Percentiles rank a stretch among this genome's conserved stretches.
Evolutionary conservation across 2,797 vertebrate genomes (phyloP).

Genomic region (Notolepis coatsorum): DNA sequence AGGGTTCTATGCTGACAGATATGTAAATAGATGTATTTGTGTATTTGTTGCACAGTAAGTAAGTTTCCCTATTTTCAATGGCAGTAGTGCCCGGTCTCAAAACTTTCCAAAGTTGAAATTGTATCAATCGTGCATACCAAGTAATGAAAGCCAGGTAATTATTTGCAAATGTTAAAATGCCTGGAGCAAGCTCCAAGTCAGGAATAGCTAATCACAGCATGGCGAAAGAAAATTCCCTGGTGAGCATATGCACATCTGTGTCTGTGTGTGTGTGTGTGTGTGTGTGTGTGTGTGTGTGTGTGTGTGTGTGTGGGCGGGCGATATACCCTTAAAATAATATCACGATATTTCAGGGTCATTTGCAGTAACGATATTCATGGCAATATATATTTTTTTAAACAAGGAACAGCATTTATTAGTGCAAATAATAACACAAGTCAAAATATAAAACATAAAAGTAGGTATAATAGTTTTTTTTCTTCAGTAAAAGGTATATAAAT

Average conservation of each 20-base stretch:
- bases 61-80: slow-evolving; percentile 1
- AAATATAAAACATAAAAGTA: too few species aligned
- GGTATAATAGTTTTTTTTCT: too few species aligned
- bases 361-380: too few species aligned
- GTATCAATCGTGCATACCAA: slow-evolving; percentile 39
- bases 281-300: background rate
- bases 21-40: too few species aligned
- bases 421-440: too few species aligned
- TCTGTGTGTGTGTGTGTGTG: background rate
- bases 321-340: slow-evolving; percentile 62
- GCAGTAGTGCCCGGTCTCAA: slow-evolving; percentile 3
- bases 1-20: too few species aligned
- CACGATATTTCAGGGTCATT: too few species aligned
- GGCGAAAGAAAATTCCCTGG: slow-evolving; percentile 7
- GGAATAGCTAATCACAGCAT: slow-evolving; percentile 50
- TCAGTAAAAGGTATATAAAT: too few species aligned
- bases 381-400: too few species aligned
- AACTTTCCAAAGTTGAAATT: slow-evolving; percentile 15
- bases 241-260: slow-evolving; percentile 3
- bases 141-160: slow-evolving; percentile 36
- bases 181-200: slow-evolving; percentile 35
- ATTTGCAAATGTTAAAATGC: slow-evolving; percentile 55
- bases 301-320: slow-evolving; percentile 32
- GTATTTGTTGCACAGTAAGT: background rate
- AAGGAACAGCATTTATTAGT: too few species aligned